Percentiles rank a stretch among this genome's conserved stretches.
Conservation (phyloP, 2,888 invertebrate species). For the Anaspis maculata region DNA sequence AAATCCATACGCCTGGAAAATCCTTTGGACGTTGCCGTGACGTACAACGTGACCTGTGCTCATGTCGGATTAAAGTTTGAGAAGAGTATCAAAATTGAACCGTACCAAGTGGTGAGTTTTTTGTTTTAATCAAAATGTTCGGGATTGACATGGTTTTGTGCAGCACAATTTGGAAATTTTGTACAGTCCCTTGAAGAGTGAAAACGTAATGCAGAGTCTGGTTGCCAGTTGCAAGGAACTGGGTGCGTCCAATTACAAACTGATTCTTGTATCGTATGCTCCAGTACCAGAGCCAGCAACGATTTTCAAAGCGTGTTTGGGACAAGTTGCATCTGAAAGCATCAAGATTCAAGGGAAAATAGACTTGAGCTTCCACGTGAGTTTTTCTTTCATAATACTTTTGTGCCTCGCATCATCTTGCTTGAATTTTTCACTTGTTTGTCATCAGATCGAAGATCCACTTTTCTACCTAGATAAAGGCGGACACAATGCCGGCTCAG, state of each 20-base stretch:
- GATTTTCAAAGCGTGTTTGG: constrained; percentile 5
- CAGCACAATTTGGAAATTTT: constrained; percentile 7
- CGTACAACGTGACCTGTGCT: constrained; percentile 25
- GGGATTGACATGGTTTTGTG: constrained; percentile 2
- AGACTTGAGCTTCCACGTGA: neutral
- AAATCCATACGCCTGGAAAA: constrained; percentile 33
- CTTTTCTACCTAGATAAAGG: constrained; percentile 4
- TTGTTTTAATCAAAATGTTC: constrained; percentile 2
- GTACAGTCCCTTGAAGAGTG: constrained; percentile 6
- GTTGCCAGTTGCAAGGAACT: constrained; percentile 8
- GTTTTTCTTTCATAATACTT: no score
- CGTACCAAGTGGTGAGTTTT: constrained; percentile 29
- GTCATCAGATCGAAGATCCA: constrained; percentile 5
- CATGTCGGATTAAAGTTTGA: constrained; percentile 22
- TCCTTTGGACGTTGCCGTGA: constrained; percentile 31
- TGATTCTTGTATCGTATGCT: constrained; percentile 1
- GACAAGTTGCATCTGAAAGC: constrained; percentile 1
- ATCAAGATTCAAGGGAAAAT: neutral
- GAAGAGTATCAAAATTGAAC: constrained; percentile 21
- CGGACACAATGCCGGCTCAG: neutral
- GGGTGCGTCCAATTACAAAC: constrained; percentile 5
- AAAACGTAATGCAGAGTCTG: constrained; percentile 4
- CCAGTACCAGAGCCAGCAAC: constrained; percentile 6
- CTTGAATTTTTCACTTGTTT: neutral
- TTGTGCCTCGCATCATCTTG: no score